Evolutionary conservation across 2,888 invertebrate genomes (phyloP).

Genomic region (Acanthopleura granulata): DNA sequence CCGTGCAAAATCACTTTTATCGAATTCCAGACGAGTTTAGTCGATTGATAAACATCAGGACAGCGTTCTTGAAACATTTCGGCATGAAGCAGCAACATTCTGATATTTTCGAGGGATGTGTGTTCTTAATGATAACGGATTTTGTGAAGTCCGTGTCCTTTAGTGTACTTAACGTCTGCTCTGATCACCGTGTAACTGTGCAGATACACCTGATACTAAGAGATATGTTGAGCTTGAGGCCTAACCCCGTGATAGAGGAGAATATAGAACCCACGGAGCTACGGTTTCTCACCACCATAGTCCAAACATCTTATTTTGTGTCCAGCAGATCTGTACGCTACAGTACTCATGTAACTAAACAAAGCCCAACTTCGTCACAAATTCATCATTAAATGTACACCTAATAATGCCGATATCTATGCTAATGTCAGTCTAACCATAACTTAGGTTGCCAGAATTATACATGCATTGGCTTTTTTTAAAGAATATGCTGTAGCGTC

Average conservation of each 20-base stretch:
- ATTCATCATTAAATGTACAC: too few species aligned
- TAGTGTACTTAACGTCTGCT: neutral
- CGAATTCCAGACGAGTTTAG: neutral
- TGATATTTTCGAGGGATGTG: neutral
- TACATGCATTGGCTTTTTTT: too few species aligned
- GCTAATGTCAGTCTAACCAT: too few species aligned
- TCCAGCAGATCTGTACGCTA: neutral
- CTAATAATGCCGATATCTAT: too few species aligned
- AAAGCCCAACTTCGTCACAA: neutral
- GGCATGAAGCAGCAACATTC: neutral
- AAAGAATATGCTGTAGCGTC: too few species aligned
- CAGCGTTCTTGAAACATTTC: neutral
- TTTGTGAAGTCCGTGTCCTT: constrained; percentile 10
- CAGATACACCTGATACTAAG: neutral
- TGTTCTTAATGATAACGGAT: constrained; percentile 5
- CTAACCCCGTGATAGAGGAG: neutral
- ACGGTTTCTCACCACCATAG: constrained; percentile 9
- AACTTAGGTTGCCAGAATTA: too few species aligned
- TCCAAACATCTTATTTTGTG: constrained; percentile 17
- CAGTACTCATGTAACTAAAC: neutral
- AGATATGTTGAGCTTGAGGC: neutral
- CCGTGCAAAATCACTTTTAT: neutral
- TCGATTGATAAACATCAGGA: neutral
- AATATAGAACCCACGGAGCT: neutral
- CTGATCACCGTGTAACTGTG: neutral